Base-by-base conservation (phyloP, 2,797 vertebrate species). In the Microctenopoma stevenorrisi region DNA sequence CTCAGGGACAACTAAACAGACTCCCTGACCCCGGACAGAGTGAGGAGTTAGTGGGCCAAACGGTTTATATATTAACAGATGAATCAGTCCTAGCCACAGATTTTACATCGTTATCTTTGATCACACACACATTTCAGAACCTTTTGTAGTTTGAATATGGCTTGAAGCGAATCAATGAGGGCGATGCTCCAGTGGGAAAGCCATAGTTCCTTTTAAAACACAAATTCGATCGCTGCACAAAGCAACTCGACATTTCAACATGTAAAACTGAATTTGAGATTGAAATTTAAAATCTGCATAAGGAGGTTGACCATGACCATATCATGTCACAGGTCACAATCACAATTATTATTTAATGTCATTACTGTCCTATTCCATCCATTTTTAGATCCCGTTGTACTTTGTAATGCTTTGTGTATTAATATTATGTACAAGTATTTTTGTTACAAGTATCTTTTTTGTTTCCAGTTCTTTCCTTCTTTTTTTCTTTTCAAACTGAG, bases 41-140 rank as follows among this genome's bases (percentile, higher is more conserved):
- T 15, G 14, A 26, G 53, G 5, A n/a, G 13, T n/a, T 6, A 16
- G 43, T 25, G 42, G 46, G 43, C 51, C 28, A 62, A 12, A 60
- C 55, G 11, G 42, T 46, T 87, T 61, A 83, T 66, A 67, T 62
- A 82, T 78, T 81, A 81, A 83, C 66, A 51, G n/a, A 56, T 44
- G 11, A 8, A 18, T 30, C 18, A 53, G 11, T 33, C 30, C 30
- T 33, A 33, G 7, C 30, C 30, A 5, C 22, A 6, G 47, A 5
- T 33, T 54, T 0, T 52, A 3, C 35, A 25, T 3, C 13, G 3
- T 10, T 3, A 37, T n/a, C 9, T 51, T 13, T 26, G 9, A 40
- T 37, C 26, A 47, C 10, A 10, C 8, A 49, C 44, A 16, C 0
- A 12, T 40, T 73, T 43, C 0, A 38, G 9, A 12, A 7, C 11